Evolutionary conservation across 2,888 invertebrate genomes (phyloP), one percentile per base, ranked within the genome.

Genomic region (Suillia variegata): DNA sequence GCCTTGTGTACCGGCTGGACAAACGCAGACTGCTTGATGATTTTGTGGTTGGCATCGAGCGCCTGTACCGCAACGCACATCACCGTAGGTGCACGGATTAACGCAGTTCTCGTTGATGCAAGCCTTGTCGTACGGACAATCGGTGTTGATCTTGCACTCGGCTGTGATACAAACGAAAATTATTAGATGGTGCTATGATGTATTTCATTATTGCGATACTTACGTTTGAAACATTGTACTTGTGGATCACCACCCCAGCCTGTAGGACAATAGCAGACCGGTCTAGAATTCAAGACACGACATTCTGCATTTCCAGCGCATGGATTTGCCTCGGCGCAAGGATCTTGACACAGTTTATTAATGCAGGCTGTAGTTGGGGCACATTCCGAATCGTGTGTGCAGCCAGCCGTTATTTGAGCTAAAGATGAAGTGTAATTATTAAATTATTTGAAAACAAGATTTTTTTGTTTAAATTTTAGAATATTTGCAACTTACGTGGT

Each of bases 191-290:
- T 53, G 22, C 13, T 33, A 15, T 1, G 26, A n/a, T 45, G 4
- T 42, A 24, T 54, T 45, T 26, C 1, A 2, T 33, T 6, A n/a
- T n/a, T 13, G 8, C 55, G 52, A 2, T 31, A 84, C 89, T 88
- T 85, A 94, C 94, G 93, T 86, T 89, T 92, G 78, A 91, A 93
- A 75, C 96, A 96, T 65, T 88, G 87, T 20, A 89, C 82, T 80
- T 94, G 89, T 31, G 96, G 94, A 81, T 95, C 92, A 62, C 96
- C 96, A 54, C 92, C 93, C 84, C 92, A 93, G 64, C 91, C 92
- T 52, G 89, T 87, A 17, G 92, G 92, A 78, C 96, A 96, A 73
- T 86, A 87, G 80, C 96, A 96, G 18, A 88, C 87, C 3, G 94
- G 93, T 67, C 93, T 88, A 76, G 93, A 94, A 68, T 88, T 86